Conservation (phyloP, 1,140 invertebrate species). For the Cataglyphis hispanica region DNA sequence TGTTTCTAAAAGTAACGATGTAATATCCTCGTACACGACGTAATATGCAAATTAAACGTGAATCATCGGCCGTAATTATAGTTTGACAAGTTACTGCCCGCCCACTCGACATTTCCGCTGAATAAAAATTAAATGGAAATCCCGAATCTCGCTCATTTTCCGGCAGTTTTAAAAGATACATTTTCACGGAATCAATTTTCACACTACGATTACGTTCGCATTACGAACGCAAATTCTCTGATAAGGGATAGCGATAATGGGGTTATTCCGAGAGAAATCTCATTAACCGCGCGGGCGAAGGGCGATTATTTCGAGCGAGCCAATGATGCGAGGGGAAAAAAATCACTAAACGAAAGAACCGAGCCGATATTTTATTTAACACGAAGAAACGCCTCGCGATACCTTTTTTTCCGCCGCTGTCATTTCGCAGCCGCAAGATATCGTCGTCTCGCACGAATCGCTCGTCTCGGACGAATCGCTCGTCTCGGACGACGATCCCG, state of each 20-base stretch:
- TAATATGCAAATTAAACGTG: not conserved
- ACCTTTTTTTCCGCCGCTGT: conserved; percentile 58
- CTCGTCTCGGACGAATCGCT: conserved; percentile 53
- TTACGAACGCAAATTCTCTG: not conserved
- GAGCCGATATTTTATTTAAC: conserved; percentile 32
- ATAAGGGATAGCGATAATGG: not conserved
- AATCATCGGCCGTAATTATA: not conserved
- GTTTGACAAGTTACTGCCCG: not conserved
- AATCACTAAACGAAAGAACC: not conserved
- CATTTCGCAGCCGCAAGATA: conserved; percentile 27
- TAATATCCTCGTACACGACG: too few species aligned
- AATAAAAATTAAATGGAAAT: not conserved
- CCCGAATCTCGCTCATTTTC: not conserved
- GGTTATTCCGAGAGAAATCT: conserved; percentile 4
- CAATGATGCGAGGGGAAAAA: not conserved
- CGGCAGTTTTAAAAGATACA: not conserved
- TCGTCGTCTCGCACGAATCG: conserved; percentile 46
- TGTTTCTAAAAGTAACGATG: not conserved
- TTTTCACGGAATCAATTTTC: not conserved
- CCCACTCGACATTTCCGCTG: not conserved
- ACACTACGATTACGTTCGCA: not conserved
- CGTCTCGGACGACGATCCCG: conserved; percentile 34
- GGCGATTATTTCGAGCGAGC: not conserved
- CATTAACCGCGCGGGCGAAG: not conserved
- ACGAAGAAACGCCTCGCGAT: not conserved